Evolutionary conservation across 2,113 vertebrate species (phyloP).

Genomic region (Promerops cafer): DNA sequence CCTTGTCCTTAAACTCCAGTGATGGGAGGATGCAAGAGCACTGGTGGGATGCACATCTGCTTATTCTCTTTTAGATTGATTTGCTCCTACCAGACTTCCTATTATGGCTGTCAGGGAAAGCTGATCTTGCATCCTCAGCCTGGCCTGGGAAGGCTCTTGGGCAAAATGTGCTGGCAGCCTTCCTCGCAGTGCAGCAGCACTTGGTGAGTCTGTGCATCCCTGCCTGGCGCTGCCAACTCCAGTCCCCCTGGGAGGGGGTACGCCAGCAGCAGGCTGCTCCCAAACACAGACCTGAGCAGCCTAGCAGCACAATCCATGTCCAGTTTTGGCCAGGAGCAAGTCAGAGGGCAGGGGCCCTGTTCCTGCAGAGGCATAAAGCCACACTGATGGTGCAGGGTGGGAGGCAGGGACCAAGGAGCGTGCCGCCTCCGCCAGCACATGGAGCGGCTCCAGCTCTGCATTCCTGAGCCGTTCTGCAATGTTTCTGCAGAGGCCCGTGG

Average conservation of each 20-base stretch:
- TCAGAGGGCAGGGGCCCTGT: background rate
- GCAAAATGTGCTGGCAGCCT: background rate
- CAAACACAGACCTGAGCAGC: background rate
- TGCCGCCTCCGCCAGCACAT: slow-evolving; percentile 34
- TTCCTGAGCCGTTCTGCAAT: slow-evolving; percentile 71
- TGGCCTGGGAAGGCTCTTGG: background rate
- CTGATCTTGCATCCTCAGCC: background rate
- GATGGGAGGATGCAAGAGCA: background rate
- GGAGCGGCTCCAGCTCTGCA: slow-evolving; percentile 69
- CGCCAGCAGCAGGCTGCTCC: background rate
- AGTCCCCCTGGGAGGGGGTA: fast-evolving
- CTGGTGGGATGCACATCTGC: background rate
- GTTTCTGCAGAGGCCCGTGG: slow-evolving; percentile 32
- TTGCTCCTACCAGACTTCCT: background rate
- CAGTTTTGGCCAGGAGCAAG: background rate
- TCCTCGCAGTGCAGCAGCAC: background rate
- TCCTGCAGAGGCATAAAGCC: background rate
- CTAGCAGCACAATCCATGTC: background rate
- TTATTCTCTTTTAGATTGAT: background rate
- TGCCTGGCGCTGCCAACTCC: fast-evolving
- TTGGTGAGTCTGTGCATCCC: background rate
- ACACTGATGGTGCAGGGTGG: background rate
- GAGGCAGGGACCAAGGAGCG: slow-evolving; percentile 2
- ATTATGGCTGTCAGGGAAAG: background rate
- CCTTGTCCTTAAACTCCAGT: background rate